These are phyloP conservation scores for Tangara arthus DNA, from an alignment of 2,797 vertebrate species.

Conservation along the genomic window DNA sequence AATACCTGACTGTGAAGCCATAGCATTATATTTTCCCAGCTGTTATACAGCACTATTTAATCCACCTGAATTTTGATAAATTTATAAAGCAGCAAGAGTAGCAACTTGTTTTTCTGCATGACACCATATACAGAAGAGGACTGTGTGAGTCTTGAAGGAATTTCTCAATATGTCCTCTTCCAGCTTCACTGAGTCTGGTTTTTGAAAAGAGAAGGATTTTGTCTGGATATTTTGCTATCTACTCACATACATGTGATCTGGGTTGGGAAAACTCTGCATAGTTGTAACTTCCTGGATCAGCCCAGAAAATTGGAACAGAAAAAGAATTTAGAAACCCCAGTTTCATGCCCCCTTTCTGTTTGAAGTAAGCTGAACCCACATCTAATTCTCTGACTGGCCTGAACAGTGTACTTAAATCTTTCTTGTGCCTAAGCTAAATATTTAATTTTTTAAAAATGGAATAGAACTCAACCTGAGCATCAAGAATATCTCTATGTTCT, in stretches of 20 bases:
- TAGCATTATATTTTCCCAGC: neutral
- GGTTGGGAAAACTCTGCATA: neutral
- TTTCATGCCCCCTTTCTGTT: neutral
- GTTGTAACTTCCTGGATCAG: neutral
- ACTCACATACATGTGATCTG: neutral
- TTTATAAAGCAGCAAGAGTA: neutral
- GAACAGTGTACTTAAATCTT: neutral
- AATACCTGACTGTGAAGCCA: neutral
- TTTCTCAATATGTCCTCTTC: neutral
- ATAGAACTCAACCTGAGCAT: neutral
- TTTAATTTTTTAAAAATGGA: neutral
- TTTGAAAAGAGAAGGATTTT: neutral
- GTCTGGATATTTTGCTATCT: neutral
- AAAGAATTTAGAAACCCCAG: neutral
- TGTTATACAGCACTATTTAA: neutral
- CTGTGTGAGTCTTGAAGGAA: neutral
- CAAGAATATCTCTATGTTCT: neutral
- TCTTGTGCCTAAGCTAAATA: neutral
- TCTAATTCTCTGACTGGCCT: neutral
- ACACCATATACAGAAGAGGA: neutral
- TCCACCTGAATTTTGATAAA: neutral
- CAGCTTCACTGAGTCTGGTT: neutral
- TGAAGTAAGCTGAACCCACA: neutral
- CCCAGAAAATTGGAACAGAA: neutral
- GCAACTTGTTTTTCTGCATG: neutral